These are phyloP conservation scores for Phasia obesa DNA, from an alignment of 2,888 invertebrate genomes.

Conservation along the genomic window DNA sequence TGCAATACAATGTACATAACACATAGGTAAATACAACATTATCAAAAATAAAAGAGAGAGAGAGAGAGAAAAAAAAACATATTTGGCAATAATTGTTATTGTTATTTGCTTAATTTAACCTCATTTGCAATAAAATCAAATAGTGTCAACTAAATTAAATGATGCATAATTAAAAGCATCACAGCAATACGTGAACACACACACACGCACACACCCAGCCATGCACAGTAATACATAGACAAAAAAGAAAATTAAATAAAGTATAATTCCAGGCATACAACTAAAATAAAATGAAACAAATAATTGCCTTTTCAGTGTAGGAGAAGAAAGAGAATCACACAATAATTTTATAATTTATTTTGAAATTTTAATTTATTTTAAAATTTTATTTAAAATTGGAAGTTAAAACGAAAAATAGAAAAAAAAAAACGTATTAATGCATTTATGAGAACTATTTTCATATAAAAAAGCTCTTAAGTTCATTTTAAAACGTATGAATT, in stretches of 20 bases:
- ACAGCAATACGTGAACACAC: not conserved
- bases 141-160: conserved; percentile 71
- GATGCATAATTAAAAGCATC: conserved; percentile 68
- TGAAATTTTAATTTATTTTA: conserved; percentile 31
- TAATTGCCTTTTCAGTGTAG: conserved; percentile 1
- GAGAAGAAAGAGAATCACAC: not conserved
- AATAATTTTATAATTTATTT: too few relatives aligned
- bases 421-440: not conserved
- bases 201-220: not conserved
- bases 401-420: not conserved
- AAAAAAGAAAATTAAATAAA: conserved; percentile 46
- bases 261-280: conserved; percentile 17
- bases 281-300: conserved; percentile 12
- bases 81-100: conserved; percentile 69
- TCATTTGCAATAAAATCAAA: conserved; percentile 71
- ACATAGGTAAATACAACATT: conserved; percentile 5
- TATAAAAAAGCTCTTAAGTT: conserved; percentile 18
- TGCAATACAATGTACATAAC: not conserved
- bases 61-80: conserved; percentile 28
- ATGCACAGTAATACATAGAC: not conserved
- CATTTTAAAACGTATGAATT: conserved; percentile 44
- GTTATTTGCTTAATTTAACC: conserved; percentile 71
- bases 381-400: not conserved
- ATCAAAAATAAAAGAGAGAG: not conserved
- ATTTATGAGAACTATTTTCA: not conserved